These are phyloP conservation scores for Drosophila subpulchrella DNA, from an alignment of 1,140 invertebrate species.

Conservation along the genomic window DNA sequence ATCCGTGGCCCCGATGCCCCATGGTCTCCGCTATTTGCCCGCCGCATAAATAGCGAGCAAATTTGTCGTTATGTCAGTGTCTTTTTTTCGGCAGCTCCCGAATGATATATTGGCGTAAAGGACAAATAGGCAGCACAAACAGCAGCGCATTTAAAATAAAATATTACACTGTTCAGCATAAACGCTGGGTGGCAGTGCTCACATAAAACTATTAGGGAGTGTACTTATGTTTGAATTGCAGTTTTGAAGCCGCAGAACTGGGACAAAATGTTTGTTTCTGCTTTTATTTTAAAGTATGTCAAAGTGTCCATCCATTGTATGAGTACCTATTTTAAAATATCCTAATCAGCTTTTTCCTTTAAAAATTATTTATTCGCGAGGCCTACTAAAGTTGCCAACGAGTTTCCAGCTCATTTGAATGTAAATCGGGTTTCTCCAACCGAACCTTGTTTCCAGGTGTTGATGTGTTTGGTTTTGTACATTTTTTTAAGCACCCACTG, in stretches of 20 bases:
- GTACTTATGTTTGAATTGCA: neutral
- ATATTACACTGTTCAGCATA: constrained; percentile 61
- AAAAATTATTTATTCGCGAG: neutral
- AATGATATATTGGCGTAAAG: constrained; percentile 64
- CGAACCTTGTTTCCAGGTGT: constrained; percentile 13
- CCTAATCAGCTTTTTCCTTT: neutral
- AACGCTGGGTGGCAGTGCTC: neutral
- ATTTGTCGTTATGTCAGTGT: constrained; percentile 71
- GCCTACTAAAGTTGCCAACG: neutral
- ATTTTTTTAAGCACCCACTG: constrained; percentile 1
- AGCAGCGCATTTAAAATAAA: constrained; percentile 67
- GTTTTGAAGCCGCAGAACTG: neutral
- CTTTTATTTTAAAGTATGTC: neutral
- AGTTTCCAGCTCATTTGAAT: constrained; percentile 8
- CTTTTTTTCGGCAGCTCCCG: constrained; percentile 43
- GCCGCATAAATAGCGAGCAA: constrained; percentile 57
- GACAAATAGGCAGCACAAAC: constrained; percentile 39
- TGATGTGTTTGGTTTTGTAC: constrained; percentile 1
- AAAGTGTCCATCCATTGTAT: neutral
- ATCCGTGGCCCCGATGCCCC: neutral
- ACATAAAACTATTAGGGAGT: constrained; percentile 14
- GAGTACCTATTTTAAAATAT: neutral
- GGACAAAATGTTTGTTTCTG: neutral
- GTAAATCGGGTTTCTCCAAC: constrained; percentile 1
- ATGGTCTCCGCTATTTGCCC: constrained; percentile 22